phyloP scores from a whole-genome alignment of 2,797 vertebrate genomes.

The Gila robusta region DNA sequence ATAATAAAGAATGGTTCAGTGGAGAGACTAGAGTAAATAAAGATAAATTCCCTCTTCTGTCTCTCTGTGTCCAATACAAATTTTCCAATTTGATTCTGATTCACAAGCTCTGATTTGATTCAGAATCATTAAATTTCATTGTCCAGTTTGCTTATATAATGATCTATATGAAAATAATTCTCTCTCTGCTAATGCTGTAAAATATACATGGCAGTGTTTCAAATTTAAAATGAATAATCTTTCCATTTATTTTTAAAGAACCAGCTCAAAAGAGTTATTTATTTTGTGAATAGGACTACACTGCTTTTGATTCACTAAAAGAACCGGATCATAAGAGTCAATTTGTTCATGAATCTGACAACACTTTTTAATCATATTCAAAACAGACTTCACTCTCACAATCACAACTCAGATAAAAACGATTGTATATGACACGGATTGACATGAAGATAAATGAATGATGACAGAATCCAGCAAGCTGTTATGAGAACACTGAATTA shows the following conservation, averaged over 20 bases:
- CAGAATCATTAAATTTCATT: neutral
- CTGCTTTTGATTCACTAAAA: neutral
- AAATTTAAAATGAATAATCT: neutral
- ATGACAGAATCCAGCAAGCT: conserved; percentile 5
- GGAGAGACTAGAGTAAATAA: neutral
- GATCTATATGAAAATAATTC: neutral
- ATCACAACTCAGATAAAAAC: neutral
- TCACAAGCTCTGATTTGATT: neutral
- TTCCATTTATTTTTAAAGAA: neutral
- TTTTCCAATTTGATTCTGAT: neutral
- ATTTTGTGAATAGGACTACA: neutral
- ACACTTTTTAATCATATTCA: neutral
- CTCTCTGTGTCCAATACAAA: neutral
- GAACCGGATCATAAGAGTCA: neutral
- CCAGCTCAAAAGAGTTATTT: neutral
- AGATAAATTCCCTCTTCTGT: neutral
- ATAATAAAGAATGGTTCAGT: conserved; percentile 27
- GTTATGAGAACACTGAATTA: conserved; percentile 15
- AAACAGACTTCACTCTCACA: neutral
- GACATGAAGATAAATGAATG: neutral
- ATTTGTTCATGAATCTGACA: no score
- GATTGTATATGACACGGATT: neutral
- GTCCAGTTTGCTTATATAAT: neutral
- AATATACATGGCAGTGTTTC: neutral
- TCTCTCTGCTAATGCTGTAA: neutral